Evolutionary conservation across 2,113 vertebrate species (phyloP).

Genomic region (Lutjanus erythropterus): DNA sequence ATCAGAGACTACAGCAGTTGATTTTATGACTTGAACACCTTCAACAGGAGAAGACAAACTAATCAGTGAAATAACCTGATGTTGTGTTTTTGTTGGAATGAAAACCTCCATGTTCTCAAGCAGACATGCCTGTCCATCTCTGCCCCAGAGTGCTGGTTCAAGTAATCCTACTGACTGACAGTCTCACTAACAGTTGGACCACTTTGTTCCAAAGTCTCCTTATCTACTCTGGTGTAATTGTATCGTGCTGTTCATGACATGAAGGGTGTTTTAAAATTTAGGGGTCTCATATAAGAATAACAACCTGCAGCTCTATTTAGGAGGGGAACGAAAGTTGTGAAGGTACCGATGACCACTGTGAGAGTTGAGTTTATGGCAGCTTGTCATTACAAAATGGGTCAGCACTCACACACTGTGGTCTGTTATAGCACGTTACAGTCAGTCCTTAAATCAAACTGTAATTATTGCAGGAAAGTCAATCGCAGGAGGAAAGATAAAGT

Average conservation of each 20-base stretch:
- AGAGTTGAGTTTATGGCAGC: slow-evolving; percentile 7
- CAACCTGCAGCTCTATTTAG: slow-evolving; percentile 36
- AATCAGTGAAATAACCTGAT: slow-evolving; percentile 58
- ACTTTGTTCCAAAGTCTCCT: slow-evolving; percentile 10
- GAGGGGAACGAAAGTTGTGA: background rate
- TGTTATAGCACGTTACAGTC: slow-evolving; percentile 7
- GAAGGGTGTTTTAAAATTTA: slow-evolving; percentile 20
- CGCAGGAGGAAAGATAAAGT: background rate
- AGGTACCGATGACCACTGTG: background rate
- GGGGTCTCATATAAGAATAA: slow-evolving; percentile 44
- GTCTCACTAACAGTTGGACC: slow-evolving; percentile 30
- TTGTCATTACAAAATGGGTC: slow-evolving; percentile 3
- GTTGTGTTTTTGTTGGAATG: slow-evolving; percentile 66
- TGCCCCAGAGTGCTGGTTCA: background rate
- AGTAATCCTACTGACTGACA: slow-evolving; percentile 29
- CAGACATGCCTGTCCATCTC: slow-evolving; percentile 22
- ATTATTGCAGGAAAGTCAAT: slow-evolving; percentile 12
- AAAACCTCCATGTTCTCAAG: slow-evolving; percentile 24
- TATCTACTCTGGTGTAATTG: slow-evolving; percentile 11
- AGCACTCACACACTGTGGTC: background rate
- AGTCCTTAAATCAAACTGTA: slow-evolving; percentile 8
- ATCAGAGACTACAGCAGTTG: slow-evolving; percentile 49
- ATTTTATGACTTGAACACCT: slow-evolving; percentile 40
- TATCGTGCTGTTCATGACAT: background rate
- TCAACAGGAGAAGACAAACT: slow-evolving; percentile 58